Conservation (phyloP, 2,888 invertebrate species). For the Synanthedon vespiformis region DNA sequence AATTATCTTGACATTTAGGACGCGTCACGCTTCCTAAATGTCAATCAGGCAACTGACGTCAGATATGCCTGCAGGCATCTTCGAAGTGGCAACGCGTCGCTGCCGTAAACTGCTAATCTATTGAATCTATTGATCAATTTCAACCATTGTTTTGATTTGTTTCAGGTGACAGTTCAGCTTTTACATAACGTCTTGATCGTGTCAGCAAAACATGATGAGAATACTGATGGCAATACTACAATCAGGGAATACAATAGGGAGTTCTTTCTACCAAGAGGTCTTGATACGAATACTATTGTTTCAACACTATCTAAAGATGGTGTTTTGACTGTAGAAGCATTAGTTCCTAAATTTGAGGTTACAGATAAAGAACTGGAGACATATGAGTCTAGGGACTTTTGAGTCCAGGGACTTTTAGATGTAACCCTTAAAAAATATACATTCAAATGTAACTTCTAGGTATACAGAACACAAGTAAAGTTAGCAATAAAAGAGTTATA, state of each 20-base stretch:
- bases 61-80: too few relatives aligned
- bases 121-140: too few relatives aligned
- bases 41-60: too few relatives aligned
- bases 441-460: too few relatives aligned
- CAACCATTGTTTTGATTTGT: too few relatives aligned
- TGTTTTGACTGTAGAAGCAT: slow-evolving; percentile 91
- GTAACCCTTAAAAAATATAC: too few relatives aligned
- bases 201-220: slow-evolving; percentile 94
- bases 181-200: slow-evolving; percentile 68
- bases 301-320: slow-evolving; percentile 93
- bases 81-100: too few relatives aligned
- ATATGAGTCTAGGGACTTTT: not conserved
- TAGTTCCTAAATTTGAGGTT: slow-evolving; percentile 73
- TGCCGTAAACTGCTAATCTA: too few relatives aligned
- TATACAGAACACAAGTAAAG: too few relatives aligned
- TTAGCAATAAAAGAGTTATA: too few relatives aligned
- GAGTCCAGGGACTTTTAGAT: not conserved
- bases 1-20: too few relatives aligned
- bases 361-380: slow-evolving; percentile 19
- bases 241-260: slow-evolving; percentile 94
- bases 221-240: slow-evolving; percentile 85
- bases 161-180: slow-evolving; percentile 29
- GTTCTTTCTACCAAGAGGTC: slow-evolving; percentile 90
- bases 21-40: too few relatives aligned
- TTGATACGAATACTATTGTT: slow-evolving; percentile 88